phyloP scores from a whole-genome alignment of 2,797 vertebrate genomes.

The Podarcis lilfordi region DNA sequence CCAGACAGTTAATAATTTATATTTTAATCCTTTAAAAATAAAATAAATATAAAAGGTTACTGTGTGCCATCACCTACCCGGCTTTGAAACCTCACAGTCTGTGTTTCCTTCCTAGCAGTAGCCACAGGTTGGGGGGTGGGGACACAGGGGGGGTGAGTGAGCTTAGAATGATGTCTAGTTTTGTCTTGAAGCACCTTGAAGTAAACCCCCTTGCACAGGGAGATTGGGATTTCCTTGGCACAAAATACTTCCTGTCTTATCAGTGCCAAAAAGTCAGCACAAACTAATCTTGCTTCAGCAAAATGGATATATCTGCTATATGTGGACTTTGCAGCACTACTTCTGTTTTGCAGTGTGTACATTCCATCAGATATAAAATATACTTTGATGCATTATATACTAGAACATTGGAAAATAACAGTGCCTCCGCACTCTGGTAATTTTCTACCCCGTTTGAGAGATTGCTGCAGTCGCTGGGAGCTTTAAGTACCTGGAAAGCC shows the following conservation, averaged over 20 bases:
- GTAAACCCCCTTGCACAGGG: background rate
- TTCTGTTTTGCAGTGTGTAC: background rate
- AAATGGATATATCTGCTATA: fast-evolving
- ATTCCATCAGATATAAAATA: background rate
- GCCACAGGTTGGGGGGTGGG: too few species aligned
- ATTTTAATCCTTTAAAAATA: too few species aligned
- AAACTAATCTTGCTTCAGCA: background rate
- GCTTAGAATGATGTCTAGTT: background rate
- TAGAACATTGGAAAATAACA: background rate
- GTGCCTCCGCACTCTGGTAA: background rate
- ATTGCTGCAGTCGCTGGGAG: constrained; percentile 13
- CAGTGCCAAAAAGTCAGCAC: background rate
- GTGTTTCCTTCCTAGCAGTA: too few species aligned
- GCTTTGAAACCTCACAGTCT: too few species aligned
- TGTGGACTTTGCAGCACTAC: background rate
- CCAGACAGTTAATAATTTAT: too few species aligned
- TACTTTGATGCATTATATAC: constrained; percentile 3
- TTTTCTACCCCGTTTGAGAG: background rate
- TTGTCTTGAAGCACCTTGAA: background rate
- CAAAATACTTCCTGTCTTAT: background rate
- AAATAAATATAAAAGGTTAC: too few species aligned
- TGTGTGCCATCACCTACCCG: background rate
- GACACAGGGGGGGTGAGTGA: too few species aligned
- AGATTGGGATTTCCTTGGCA: background rate
- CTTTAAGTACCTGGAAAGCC: constrained; percentile 32